Evolutionary conservation across 1,140 invertebrate species (phyloP).

Genomic region (Dreissena rostriformis): DNA sequence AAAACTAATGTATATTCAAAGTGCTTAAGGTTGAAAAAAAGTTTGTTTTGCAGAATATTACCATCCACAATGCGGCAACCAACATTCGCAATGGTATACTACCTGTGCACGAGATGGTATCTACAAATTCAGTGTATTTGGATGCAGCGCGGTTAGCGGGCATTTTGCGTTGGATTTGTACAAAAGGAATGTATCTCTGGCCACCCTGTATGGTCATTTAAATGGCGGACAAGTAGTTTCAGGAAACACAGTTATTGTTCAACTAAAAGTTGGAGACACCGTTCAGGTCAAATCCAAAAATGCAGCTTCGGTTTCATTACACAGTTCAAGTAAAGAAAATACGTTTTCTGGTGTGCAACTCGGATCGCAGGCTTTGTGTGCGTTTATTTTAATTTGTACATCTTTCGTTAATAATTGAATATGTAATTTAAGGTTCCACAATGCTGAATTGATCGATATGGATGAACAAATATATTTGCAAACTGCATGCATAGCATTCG

Average conservation of each 20-base stretch:
- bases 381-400: neutral
- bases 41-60: neutral
- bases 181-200: slow-evolving; percentile 3
- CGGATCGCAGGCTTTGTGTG: slow-evolving; percentile 16
- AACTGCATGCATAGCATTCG: too few relatives aligned
- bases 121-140: slow-evolving; percentile 42
- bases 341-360: slow-evolving; percentile 42
- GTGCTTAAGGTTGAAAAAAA: too few relatives aligned
- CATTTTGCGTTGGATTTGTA: slow-evolving; percentile 26
- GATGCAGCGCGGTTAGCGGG: neutral
- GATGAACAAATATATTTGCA: too few relatives aligned
- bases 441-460: neutral
- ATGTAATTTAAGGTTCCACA: neutral
- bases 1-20: too few relatives aligned
- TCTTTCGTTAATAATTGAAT: neutral
- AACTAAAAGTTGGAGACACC: slow-evolving; percentile 28
- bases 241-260: slow-evolving; percentile 36
- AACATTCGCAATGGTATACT: neutral
- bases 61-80: neutral
- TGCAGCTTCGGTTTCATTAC: slow-evolving; percentile 8
- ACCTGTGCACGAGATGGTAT: slow-evolving; percentile 14
- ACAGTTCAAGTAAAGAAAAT: neutral
- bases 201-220: slow-evolving; percentile 21
- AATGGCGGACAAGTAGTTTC: slow-evolving; percentile 20
- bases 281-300: slow-evolving; percentile 14